Percentiles rank a stretch among this genome's conserved stretches.
These are phyloP conservation scores for Emydura subglobosa DNA, from an alignment of 2,113 vertebrate genomes.

Conservation along the genomic window DNA sequence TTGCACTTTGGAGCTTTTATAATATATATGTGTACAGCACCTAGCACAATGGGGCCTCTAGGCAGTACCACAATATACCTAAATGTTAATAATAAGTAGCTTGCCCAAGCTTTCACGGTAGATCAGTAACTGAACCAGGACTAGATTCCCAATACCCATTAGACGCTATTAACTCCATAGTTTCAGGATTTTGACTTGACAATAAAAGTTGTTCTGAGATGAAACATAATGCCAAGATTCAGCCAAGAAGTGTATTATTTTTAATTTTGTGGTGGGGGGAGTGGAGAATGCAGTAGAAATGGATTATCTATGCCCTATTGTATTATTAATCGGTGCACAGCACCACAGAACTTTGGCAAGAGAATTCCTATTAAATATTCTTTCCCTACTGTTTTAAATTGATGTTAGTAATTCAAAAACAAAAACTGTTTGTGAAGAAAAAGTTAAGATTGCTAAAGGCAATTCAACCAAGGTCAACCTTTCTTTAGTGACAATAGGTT, in stretches of 20 bases:
- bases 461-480: not conserved
- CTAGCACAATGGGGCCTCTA: not conserved
- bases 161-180: not conserved
- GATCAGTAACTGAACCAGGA: not conserved
- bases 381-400: not conserved
- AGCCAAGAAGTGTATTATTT: not conserved
- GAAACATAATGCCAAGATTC: not conserved
- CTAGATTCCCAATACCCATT: not conserved
- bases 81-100: rapidly evolving
- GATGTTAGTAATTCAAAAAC: not conserved
- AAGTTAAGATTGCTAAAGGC: not conserved
- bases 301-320: not conserved
- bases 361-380: not conserved
- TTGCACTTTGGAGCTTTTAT: not conserved
- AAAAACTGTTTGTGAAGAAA: not conserved
- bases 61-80: not conserved
- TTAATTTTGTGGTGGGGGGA: not conserved
- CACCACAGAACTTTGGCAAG: not conserved
- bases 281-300: rapidly evolving
- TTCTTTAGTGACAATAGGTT: not conserved
- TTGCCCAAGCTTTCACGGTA: not conserved
- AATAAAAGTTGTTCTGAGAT: not conserved
- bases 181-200: not conserved
- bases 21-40: not conserved
- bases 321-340: not conserved